Percentiles rank a stretch among this genome's conserved stretches.
phyloP scores from a whole-genome alignment of 92 coral and sea anemone genomes.

The Bergia sp. region DNA sequence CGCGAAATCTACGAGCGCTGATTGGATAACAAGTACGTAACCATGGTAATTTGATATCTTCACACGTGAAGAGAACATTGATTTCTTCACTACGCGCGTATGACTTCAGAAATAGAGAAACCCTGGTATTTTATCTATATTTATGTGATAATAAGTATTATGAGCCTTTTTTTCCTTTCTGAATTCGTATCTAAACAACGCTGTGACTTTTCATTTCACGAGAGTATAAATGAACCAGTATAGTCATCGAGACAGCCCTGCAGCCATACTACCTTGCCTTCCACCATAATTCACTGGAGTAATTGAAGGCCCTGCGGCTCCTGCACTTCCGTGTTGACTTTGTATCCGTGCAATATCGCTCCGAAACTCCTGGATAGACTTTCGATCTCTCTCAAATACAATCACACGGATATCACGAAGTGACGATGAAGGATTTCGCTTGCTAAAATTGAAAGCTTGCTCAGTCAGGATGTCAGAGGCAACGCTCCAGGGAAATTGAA shows the following conservation, averaged over 20 bases:
- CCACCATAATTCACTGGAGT: slow-evolving; percentile 36
- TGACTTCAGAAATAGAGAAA: too few relatives aligned
- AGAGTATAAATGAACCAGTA: background rate
- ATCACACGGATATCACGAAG: slow-evolving; percentile 75
- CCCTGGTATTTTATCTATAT: too few relatives aligned
- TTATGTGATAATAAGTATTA: background rate
- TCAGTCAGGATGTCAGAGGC: slow-evolving; percentile 72
- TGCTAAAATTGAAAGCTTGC: slow-evolving; percentile 56
- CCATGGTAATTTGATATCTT: too few relatives aligned
- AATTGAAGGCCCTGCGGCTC: slow-evolving; percentile 24
- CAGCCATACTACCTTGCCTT: slow-evolving; percentile 2
- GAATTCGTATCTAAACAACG: background rate
- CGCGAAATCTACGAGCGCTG: too few relatives aligned
- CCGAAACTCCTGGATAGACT: slow-evolving; percentile 53
- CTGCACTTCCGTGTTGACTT: slow-evolving; percentile 1
- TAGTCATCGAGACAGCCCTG: background rate
- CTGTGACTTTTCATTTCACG: background rate
- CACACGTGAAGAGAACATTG: too few relatives aligned
- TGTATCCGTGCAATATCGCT: slow-evolving; percentile 48
- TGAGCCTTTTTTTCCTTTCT: background rate
- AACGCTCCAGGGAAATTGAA: slow-evolving; percentile 59
- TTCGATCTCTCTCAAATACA: slow-evolving; percentile 68
- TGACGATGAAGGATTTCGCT: slow-evolving; percentile 39
- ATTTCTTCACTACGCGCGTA: too few relatives aligned
- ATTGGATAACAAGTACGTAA: too few relatives aligned